These are phyloP conservation scores for Antheraea yamamai DNA, from an alignment of 2,888 invertebrate genomes.

Conservation along the genomic window DNA sequence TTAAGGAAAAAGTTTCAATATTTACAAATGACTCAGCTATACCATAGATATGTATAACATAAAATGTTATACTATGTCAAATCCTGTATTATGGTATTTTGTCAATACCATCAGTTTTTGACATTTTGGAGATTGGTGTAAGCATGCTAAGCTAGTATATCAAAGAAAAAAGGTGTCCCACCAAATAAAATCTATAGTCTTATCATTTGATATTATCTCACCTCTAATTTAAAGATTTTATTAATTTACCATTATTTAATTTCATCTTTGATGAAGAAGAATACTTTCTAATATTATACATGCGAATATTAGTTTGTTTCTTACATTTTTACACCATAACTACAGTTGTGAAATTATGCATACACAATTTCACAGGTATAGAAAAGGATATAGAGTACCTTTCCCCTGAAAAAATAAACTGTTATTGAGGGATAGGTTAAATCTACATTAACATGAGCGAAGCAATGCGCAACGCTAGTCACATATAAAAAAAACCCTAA, in stretches of 20 bases:
- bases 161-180: neutral
- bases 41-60: neutral
- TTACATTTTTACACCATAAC: too few relatives aligned
- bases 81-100: neutral
- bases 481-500: too few relatives aligned
- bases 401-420: too few relatives aligned
- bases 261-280: neutral
- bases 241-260: neutral
- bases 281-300: too few relatives aligned
- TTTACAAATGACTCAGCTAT: neutral
- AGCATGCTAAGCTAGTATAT: neutral
- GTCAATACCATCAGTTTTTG: neutral
- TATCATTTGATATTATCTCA: neutral
- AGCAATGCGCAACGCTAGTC: too few relatives aligned
- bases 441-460: too few relatives aligned
- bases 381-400: too few relatives aligned
- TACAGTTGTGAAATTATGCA: neutral
- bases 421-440: too few relatives aligned
- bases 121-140: neutral
- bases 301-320: too few relatives aligned
- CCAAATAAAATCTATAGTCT: neutral
- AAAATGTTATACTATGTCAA: neutral
- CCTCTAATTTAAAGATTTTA: neutral
- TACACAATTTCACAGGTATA: too few relatives aligned
- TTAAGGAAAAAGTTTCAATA: slow-evolving; percentile 36